Evolutionary conservation across 2,113 vertebrate species (phyloP).

Genomic region (Genyomyrus donnyi): DNA sequence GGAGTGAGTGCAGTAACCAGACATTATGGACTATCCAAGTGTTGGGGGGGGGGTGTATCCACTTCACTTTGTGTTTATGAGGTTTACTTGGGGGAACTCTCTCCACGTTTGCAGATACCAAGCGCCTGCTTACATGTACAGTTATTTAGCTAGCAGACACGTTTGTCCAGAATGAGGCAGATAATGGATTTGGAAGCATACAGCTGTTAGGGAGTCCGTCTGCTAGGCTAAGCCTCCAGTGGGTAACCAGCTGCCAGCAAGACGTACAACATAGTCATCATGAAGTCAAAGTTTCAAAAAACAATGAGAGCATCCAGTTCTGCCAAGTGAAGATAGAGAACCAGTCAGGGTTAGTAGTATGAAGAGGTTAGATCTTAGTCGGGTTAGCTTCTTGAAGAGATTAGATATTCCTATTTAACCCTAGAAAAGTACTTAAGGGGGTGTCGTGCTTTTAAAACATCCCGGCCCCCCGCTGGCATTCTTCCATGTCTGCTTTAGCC

Average conservation of each 20-base stretch:
- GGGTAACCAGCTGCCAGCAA: not conserved
- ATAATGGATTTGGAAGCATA: not conserved
- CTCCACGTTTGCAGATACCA: not conserved
- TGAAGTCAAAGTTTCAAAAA: not conserved
- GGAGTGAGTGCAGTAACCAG: constrained; percentile 67
- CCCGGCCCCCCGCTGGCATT: not conserved
- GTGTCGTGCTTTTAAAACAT: too few relatives aligned
- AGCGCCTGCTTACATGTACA: not conserved
- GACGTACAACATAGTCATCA: not conserved
- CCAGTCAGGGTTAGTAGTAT: not conserved
- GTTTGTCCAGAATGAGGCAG: not conserved
- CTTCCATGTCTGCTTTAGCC: not conserved
- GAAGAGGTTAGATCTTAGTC: not conserved
- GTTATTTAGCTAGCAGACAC: not conserved
- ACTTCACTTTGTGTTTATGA: not conserved
- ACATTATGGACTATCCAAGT: not conserved
- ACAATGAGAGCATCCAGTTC: not conserved
- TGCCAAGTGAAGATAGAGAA: not conserved
- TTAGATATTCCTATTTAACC: too few relatives aligned
- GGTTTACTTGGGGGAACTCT: not conserved
- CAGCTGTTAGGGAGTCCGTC: not conserved
- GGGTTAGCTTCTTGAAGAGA: not conserved
- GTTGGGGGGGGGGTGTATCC: not conserved
- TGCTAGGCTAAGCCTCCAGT: not conserved
- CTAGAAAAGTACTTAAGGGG: too few relatives aligned